Base-by-base conservation (phyloP, 2,888 invertebrate species). In the Rotaria macrura region DNA sequence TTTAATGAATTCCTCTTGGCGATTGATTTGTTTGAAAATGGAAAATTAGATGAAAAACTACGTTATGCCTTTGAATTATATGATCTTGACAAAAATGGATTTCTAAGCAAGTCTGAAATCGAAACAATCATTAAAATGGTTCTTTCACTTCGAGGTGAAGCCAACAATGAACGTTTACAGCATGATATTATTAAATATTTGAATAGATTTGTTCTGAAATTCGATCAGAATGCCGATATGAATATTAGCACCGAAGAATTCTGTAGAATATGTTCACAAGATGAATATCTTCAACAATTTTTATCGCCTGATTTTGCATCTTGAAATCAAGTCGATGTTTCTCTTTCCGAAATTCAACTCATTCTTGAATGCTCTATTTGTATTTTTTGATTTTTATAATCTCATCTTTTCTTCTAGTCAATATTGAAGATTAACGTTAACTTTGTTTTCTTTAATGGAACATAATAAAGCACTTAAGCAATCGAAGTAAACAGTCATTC, bases 1-100 rank as follows among this genome's bases (percentile, higher is more conserved):
- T 74, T 74, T 74, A 40, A 34, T 74, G 72, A 74, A 74, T 74
- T 74, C 38, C 40, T 74, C 14, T 74, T 74, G 23, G 72, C 72
- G 20, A 74, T 74, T 38, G 72, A 40, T 43, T 74, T 74, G 40
- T 25, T 74, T 38, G 74, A 74, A 40, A 74, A 40, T 12, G 40
- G 74, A 4, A 38, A 74, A 38, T 74, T 74, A 74, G 74, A 74
- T 25, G 74, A 74, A 74, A 74, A 74, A 74, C 43, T 74, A 4
- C 38, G 14, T 40, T 74, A 74, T 74, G 74, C 40, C 25, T 74
- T 74, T 40, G 6, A 74, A 74, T 74, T 74, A 40, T 40, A 79
- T 25, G 74, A 79, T 79, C 6, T 79, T 79, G 43, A 79, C 43
- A 79, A 43, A 79, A 43, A 79, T 17, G 43, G 10, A 43, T 79